A percentile compares a stretch with the other conserved stretches of the same genome.
Conservation (phyloP, 2,113 vertebrate genomes). For the Rhabdomys dilectus region DNA sequence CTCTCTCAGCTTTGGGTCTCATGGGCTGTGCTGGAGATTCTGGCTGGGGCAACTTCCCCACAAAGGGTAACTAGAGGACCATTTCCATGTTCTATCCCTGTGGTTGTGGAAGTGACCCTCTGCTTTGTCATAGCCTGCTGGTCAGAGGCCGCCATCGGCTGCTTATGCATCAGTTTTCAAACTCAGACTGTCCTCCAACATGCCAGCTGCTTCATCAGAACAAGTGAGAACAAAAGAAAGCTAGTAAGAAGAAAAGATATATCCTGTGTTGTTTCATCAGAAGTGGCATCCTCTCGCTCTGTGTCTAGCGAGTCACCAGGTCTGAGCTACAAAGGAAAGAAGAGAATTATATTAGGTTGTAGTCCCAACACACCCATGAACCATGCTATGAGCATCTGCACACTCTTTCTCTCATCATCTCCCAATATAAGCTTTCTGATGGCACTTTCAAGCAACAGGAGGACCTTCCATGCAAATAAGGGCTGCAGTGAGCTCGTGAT, state of each 20-base stretch:
- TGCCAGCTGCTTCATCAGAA: not conserved
- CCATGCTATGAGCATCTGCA: not conserved
- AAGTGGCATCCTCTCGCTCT: not conserved
- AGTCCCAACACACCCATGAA: not conserved
- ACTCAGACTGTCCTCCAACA: not conserved
- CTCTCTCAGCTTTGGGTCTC: not conserved
- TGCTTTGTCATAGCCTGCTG: not conserved
- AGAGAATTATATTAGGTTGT: not conserved
- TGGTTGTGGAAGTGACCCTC: not conserved
- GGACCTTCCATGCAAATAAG: not conserved
- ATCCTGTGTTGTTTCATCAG: not conserved
- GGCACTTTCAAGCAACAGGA: not conserved
- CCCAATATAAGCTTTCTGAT: not conserved
- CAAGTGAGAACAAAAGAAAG: not conserved
- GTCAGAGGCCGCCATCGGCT: not conserved
- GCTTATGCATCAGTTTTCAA: not conserved
- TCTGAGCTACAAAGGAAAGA: not conserved
- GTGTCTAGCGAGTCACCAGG: not conserved
- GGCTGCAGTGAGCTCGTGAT: not conserved
- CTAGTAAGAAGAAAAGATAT: not conserved
- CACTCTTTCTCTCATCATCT: not conserved
- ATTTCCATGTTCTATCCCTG: not conserved
- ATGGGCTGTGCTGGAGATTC: rapidly evolving
- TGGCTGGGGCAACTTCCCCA: rapidly evolving
- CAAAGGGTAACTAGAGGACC: not conserved